Conservation (phyloP, 2,113 vertebrate genomes). For the Mellivora capensis region DNA sequence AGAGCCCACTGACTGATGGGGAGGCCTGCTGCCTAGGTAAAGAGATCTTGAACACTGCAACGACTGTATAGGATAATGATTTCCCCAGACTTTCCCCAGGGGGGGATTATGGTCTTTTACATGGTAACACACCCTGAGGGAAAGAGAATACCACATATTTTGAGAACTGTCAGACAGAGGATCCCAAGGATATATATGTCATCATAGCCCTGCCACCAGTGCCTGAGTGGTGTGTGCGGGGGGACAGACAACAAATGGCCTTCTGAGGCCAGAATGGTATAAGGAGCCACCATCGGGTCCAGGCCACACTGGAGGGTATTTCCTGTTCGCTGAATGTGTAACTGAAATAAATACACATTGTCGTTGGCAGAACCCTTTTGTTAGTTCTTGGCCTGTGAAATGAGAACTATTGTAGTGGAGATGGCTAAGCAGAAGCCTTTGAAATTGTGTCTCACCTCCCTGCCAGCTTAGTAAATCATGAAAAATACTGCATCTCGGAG, state of each 20-base stretch:
- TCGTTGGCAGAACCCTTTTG: not conserved
- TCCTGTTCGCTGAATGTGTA: not conserved
- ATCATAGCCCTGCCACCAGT: no score
- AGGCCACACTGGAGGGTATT: rapidly evolving
- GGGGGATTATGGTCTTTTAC: not conserved
- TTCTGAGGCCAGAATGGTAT: not conserved
- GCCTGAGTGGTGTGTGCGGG: not conserved
- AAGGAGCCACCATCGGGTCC: rapidly evolving
- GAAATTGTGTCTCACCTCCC: not conserved
- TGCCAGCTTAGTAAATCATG: no score
- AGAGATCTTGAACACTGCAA: not conserved
- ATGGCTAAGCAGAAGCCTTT: no score
- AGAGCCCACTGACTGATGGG: not conserved
- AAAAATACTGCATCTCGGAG: not conserved
- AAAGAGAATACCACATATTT: not conserved
- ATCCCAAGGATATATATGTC: not conserved
- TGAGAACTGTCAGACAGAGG: not conserved
- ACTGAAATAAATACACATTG: not conserved
- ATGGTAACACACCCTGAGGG: not conserved
- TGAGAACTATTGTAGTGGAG: not conserved
- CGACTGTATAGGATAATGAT: no score
- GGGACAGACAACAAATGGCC: not conserved
- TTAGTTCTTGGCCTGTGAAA: not conserved
- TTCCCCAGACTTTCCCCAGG: not conserved
- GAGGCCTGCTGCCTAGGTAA: not conserved